phyloP scores from a whole-genome alignment of 2,888 invertebrate genomes.

The Tolmerus cingulatus region DNA sequence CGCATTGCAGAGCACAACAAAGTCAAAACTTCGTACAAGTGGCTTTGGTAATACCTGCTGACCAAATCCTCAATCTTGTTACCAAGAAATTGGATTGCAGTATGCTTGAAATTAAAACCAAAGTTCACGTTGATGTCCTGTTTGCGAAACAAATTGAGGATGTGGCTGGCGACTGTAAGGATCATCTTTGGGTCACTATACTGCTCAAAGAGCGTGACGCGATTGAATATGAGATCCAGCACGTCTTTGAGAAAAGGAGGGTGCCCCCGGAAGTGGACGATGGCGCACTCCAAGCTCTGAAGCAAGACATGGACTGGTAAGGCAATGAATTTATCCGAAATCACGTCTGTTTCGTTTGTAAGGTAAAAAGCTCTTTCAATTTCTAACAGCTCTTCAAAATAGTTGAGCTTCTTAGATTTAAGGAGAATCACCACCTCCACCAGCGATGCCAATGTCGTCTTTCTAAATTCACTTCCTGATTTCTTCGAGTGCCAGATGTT shows the following conservation, averaged over 20 bases:
- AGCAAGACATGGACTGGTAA: conserved; percentile 54
- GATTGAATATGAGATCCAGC: conserved; percentile 42
- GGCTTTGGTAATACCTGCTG: conserved; percentile 30
- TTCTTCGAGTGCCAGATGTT: conserved; percentile 50
- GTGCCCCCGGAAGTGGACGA: conserved; percentile 53
- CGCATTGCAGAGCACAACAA: conserved; percentile 57
- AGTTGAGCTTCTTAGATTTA: conserved; percentile 51
- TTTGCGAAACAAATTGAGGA: conserved; percentile 56
- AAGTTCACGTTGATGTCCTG: conserved; percentile 56
- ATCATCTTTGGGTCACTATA: conserved; percentile 33
- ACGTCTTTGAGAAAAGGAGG: conserved; percentile 42
- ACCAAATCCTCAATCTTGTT: conserved; percentile 50
- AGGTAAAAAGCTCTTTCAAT: conserved; percentile 53
- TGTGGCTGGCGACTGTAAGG: conserved; percentile 52
- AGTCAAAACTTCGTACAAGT: conserved; percentile 54
- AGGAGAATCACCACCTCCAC: conserved; percentile 53
- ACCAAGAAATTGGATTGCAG: conserved; percentile 50
- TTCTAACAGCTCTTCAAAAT: conserved; percentile 56
- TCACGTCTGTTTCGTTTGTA: conserved; percentile 33
- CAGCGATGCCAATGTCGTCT: conserved; percentile 51
- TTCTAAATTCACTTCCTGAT: conserved; percentile 51
- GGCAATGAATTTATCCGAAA: conserved; percentile 47
- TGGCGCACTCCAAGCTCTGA: conserved; percentile 53
- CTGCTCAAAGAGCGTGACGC: conserved; percentile 1
- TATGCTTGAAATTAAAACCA: background rate